Evolutionary conservation across 64 coral and sea anemone genomes (phyloP).

Genomic region (Montipora cactus): DNA sequence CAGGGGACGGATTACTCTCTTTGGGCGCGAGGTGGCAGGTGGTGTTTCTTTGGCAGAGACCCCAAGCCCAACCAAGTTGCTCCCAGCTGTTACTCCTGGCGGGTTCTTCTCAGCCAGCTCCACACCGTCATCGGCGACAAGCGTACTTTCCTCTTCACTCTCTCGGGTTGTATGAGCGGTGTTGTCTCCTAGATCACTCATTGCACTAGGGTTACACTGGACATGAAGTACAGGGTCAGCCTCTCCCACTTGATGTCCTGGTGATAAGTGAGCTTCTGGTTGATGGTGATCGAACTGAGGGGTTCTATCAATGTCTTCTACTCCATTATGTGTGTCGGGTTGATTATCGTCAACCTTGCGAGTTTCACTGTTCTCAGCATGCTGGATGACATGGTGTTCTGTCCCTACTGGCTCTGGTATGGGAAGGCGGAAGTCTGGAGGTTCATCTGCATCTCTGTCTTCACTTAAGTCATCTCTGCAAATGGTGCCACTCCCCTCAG

Average conservation of each 20-base stretch:
- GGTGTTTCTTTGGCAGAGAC: not conserved
- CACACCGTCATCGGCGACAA: not conserved
- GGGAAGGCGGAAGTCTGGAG: not conserved
- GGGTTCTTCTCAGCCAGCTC: not conserved
- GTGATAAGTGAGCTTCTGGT: too few species aligned
- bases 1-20: not conserved
- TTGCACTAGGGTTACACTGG: too few species aligned
- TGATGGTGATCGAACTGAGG: too few species aligned
- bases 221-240: too few species aligned
- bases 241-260: too few species aligned
- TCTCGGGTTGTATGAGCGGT: too few species aligned
- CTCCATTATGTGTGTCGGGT: too few species aligned
- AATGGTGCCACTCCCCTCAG: conserved; percentile 6
- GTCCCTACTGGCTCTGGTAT: not conserved
- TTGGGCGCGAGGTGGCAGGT: not conserved
- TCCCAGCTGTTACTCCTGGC: not conserved
- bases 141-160: not conserved
- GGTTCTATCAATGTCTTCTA: too few species aligned
- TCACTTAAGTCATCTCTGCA: not conserved
- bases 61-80: not conserved
- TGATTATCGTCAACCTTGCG: too few species aligned
- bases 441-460: not conserved
- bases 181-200: too few species aligned
- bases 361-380: too few species aligned
- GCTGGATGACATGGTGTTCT: too few species aligned